Percentiles rank a stretch among this genome's conserved stretches.
These are phyloP conservation scores for Phortica magna DNA, from an alignment of 2,888 invertebrate genomes.

Conservation along the genomic window DNA sequence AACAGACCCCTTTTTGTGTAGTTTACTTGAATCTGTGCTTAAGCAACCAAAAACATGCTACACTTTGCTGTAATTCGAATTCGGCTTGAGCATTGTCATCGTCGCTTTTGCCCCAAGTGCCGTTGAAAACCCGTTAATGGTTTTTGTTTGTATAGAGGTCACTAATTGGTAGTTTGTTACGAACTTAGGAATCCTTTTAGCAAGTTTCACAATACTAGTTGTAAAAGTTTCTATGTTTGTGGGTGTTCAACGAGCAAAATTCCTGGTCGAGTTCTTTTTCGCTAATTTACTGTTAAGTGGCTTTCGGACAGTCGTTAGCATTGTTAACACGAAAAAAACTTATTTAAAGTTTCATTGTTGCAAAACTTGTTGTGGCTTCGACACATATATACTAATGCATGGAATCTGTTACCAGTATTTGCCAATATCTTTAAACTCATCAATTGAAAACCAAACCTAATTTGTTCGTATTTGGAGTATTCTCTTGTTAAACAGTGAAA, in stretches of 20 bases:
- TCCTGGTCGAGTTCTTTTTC: constrained; percentile 36
- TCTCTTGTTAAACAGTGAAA: no score
- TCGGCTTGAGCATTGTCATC: no score
- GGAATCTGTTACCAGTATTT: no score
- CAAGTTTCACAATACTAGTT: constrained; percentile 22
- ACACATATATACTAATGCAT: neutral
- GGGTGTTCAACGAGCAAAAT: neutral
- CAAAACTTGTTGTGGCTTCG: constrained; percentile 3
- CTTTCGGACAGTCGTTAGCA: constrained; percentile 63
- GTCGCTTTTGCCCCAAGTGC: constrained; percentile 1
- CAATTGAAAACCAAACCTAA: no score
- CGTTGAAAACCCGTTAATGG: constrained; percentile 3
- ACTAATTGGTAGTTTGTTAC: constrained; percentile 48
- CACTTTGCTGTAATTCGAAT: neutral
- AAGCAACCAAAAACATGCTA: constrained; percentile 13
- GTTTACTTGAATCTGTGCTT: no score
- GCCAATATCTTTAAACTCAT: no score
- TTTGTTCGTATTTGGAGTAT: no score
- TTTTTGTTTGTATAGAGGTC: constrained; percentile 26
- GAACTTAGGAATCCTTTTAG: constrained; percentile 51
- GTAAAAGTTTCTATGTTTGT: constrained; percentile 1
- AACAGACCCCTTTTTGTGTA: no score
- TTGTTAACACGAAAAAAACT: constrained; percentile 36
- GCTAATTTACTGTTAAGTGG: constrained; percentile 70
- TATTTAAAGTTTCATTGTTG: constrained; percentile 48